Conservation (phyloP, 1,140 invertebrate species). For the Drosophila ogumai region DNA sequence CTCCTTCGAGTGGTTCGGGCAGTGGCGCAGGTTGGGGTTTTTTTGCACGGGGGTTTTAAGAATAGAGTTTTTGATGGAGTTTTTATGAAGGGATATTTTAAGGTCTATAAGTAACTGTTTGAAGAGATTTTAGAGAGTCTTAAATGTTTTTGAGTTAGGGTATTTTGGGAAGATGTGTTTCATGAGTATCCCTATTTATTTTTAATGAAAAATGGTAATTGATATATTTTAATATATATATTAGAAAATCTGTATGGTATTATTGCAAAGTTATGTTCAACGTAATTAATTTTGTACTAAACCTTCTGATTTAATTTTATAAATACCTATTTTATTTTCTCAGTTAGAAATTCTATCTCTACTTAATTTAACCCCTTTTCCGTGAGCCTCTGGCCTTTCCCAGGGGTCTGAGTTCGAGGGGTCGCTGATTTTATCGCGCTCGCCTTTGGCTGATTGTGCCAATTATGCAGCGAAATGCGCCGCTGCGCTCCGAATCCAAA, state of each 20-base stretch:
- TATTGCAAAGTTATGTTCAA: too few relatives aligned
- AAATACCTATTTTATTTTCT: background rate
- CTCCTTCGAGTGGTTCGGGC: constrained; percentile 18
- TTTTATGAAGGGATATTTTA: background rate
- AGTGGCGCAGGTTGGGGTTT: constrained; percentile 3
- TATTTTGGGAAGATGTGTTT: too few relatives aligned
- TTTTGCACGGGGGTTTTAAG: background rate
- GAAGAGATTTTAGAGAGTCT: background rate
- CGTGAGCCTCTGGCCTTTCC: constrained; percentile 11
- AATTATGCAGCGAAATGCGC: constrained; percentile 78
- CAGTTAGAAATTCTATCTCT: background rate
- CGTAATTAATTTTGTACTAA: too few relatives aligned
- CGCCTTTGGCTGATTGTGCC: constrained; percentile 77
- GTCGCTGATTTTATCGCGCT: constrained; percentile 70
- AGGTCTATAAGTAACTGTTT: background rate
- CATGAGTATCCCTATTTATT: too few relatives aligned
- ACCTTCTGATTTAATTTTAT: background rate
- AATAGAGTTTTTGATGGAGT: background rate
- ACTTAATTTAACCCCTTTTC: background rate
- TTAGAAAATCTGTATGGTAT: too few relatives aligned
- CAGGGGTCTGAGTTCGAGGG: constrained; percentile 17
- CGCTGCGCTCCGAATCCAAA: constrained; percentile 28
- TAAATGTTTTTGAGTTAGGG: too few relatives aligned
- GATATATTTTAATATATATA: too few relatives aligned
- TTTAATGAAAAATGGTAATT: too few relatives aligned